Evolutionary conservation across 2,113 vertebrate species (phyloP), one percentile per base, ranked within the genome.

Genomic region (Tupaia tana): DNA sequence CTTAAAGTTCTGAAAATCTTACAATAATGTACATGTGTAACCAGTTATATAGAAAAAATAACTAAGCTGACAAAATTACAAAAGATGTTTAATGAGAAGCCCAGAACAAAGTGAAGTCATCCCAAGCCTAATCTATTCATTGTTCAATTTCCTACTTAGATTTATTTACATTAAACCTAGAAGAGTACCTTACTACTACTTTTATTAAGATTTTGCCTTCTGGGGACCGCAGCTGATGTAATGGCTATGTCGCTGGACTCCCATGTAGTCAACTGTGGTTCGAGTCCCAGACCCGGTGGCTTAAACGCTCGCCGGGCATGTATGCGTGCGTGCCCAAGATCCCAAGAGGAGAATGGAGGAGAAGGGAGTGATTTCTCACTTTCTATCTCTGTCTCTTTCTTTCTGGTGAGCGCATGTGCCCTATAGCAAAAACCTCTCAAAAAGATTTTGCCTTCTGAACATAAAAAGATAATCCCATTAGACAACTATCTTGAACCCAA

Each of bases 141-240:
- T 84, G 54, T 71, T 82, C 61, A 86, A 73, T 10, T 75, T 95
- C 56, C 74, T 89, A 34, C 29, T 63, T 89, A 31, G 19, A 15
- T 90, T 73, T 80, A 86, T 19, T 86, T 89, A 85, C 8, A 83
- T 86, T 82, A 90, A 31, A 83, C 11, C 85, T 16, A 94, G 63
- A 83, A 69, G 25, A 94, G 24, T 82, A 56, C 16, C 52, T 94
- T 79, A 34, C 34, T 20, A 64, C 20, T 84, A 79, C 56, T 90
- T 86, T 89, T 94, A 43, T 34, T 91, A 93, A 82, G 34, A 92
- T 66, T 94, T 54, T 92, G n/a, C 31, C 15, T 83, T 92, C n/a
- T 84, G 14, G 92, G 84, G 43, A 43, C 43, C 43, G 43, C 43
- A 43, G 43, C 43, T 43, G 43, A 43, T 43, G 43, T 43, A 43